Evolutionary conservation across 2,797 vertebrate genomes (phyloP), one percentile per base, ranked within the genome.

Genomic region (Gobio occitaniae): DNA sequence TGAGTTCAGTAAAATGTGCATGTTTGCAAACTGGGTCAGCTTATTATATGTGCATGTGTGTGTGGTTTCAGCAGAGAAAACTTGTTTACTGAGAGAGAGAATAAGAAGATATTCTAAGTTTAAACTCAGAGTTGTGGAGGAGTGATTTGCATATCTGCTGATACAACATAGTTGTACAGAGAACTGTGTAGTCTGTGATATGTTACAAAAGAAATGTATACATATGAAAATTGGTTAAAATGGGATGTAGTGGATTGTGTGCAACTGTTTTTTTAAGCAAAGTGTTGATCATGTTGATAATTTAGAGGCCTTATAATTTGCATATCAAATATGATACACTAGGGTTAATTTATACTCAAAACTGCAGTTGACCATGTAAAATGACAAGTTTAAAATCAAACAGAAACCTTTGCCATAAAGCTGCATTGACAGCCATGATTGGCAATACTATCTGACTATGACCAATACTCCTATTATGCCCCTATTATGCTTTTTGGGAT

Each of bases 21-120:
- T 78, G n/a, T 78, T 78, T 47, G 41, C n/a, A 78, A 63, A 78
- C 76, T 78, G 76, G 76, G 76, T 78, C 76, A 63, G n/a, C 76
- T 47, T 15, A 2, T 38, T 17, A 15, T 44, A 38, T 78, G 32
- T 9, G 21, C 25, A 17, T 48, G 41, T 32, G 13, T 36, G 32
- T 72, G 71, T 50, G 72, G 54, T 19, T 76, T 21, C 12, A 71
- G 36, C n/a, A 70, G 12, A 52, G 9, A 17, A 61, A 21, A 32
- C 25, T 16, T 61, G 16, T 63, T 63, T 48, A 63, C 41, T 0
- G n/a, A 65, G 16, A 44, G 47, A 77, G 32, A 75, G 48, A 75
- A 48, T 41, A 4, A 68, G 48, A 54, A 56, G 21, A 19, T 19
- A 38, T 13, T 66, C 25, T 15, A 47, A 72, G 32, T 9, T 71